Evolutionary conservation across 2,888 invertebrate species (phyloP).

Genomic region (Ormyrus labotus): DNA sequence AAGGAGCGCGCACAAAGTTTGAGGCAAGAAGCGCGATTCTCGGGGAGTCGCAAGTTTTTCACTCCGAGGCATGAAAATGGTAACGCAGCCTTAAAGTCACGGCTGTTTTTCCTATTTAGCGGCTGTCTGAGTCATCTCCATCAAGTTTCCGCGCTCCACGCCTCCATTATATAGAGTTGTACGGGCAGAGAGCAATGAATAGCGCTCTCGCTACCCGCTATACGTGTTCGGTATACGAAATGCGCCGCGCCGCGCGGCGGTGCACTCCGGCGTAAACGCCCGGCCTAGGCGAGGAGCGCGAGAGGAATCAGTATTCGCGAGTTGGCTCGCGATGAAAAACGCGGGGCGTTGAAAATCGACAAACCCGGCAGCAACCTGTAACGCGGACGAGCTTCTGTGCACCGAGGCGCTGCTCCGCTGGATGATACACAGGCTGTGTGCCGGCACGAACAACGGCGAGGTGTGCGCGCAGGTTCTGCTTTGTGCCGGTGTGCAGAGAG

Average conservation of each 20-base stretch:
- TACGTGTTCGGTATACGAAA: slow-evolving; percentile 18
- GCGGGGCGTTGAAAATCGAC: slow-evolving; percentile 27
- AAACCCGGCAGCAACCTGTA: no score
- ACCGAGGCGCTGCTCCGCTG: no score
- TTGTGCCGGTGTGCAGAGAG: no score
- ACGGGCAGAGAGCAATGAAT: neutral
- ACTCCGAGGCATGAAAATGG: no score
- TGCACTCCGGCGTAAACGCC: neutral
- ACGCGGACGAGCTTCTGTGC: no score
- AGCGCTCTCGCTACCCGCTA: neutral
- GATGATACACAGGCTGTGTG: no score
- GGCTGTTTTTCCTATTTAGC: slow-evolving; percentile 16
- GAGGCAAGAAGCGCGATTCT: no score
- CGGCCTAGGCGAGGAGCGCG: neutral
- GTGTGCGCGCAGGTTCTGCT: neutral
- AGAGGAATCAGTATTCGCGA: slow-evolving; percentile 2
- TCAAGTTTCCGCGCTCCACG: slow-evolving; percentile 10
- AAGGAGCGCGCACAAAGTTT: no score
- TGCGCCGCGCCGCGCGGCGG: neutral
- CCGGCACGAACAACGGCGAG: neutral
- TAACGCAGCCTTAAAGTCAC: no score
- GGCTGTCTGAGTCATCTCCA: slow-evolving; percentile 19
- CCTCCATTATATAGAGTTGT: slow-evolving; percentile 11
- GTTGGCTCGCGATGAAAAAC: neutral
- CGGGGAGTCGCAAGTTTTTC: no score